Conservation (phyloP, 2,113 vertebrate species). For the Ploceus nigricollis region DNA sequence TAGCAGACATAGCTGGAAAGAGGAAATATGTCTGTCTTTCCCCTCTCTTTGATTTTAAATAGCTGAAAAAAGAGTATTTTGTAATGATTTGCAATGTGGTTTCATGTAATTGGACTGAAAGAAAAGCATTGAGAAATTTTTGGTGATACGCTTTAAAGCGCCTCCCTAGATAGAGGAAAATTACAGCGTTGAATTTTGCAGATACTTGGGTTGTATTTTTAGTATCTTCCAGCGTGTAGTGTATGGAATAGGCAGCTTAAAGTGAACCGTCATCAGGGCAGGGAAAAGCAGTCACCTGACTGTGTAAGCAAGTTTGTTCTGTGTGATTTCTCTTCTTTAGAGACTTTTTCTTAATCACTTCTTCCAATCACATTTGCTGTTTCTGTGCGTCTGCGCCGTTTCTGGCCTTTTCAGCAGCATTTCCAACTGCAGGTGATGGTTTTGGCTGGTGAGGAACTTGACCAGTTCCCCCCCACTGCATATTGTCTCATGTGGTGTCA, state of each 20-base stretch:
- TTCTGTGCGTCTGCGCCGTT: background rate
- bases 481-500: background rate
- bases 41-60: background rate
- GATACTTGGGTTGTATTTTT: background rate
- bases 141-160: background rate
- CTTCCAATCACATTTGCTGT: background rate
- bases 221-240: background rate
- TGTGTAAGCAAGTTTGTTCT: background rate
- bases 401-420: background rate
- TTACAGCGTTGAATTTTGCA: background rate
- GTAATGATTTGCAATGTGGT: background rate
- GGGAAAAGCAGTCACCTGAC: background rate
- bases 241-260: background rate
- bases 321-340: background rate
- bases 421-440: background rate
- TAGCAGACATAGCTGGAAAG: background rate
- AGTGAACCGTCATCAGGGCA: background rate
- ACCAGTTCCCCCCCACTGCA: background rate
- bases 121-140: background rate
- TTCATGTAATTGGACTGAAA: background rate
- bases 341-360: background rate
- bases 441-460: fast-evolving
- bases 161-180: background rate
- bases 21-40: background rate
- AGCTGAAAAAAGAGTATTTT: background rate